Evolutionary conservation across 2,888 invertebrate genomes (phyloP), one percentile per base, ranked within the genome.

Genomic region (Xestoiulus laeticollis): DNA sequence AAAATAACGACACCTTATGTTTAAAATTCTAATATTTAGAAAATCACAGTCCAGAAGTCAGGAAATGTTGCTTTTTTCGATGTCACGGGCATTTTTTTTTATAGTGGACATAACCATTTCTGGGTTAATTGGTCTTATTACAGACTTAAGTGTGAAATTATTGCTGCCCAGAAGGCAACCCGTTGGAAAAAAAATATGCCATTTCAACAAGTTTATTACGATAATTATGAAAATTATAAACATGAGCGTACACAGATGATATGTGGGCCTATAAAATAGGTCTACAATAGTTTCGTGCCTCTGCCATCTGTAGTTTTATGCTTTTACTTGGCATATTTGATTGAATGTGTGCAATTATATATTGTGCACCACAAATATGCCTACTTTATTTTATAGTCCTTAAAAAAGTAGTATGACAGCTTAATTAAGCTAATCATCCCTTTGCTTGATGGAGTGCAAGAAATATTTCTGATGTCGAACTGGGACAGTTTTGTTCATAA

Each of bases 261-360:
- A 59, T 59, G 59, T 22, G 59, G 22, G 59, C 22, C n/a, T 59
- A 59, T 59, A 59, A 59, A 59, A 59, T 59, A 59, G 59, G 59
- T 59, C 22, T 59, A 22, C 4, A 22, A 59, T 22, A 59, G n/a
- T 22, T 22, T 22, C 1, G 8, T 59, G 19, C 22, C 10, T 59
- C n/a, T 53, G 53, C 53, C 16, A n/a, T 53, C 19, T n/a, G 53
- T 53, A 16, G n/a, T 53, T 59, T 59, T 59, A 59, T 59, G 4
- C 22, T 5, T 22, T 59, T 59, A 22, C 22, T n/a, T 59, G 59
- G 59, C 59, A 22, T n/a, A n/a, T 59, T 59, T 59, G 59, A 59
- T 59, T 59, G 59, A 59, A 59, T 59, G 59, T 59, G 59, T 59
- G 59, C 59, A 59, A 22, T 59, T 59, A 59, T 59, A n/a, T n/a